A percentile compares a stretch with the other conserved stretches of the same genome.
phyloP scores from a whole-genome alignment of 2,888 invertebrate genomes.

The Cosmia pyralina region DNA sequence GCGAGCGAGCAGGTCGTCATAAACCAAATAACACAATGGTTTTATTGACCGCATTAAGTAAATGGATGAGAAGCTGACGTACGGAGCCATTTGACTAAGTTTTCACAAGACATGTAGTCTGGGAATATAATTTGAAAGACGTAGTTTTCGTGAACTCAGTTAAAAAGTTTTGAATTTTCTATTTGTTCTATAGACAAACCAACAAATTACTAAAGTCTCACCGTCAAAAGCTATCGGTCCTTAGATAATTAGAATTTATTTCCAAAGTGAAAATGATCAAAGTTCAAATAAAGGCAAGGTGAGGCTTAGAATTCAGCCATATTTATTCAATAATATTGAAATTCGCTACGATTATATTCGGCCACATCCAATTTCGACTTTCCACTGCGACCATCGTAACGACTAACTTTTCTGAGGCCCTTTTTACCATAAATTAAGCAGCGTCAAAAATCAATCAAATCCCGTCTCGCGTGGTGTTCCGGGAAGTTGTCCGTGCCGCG shows the following conservation, averaged over 20 bases:
- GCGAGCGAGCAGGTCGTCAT: slow-evolving; percentile 79
- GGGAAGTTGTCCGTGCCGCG: slow-evolving; percentile 37
- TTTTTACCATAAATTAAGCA: slow-evolving; percentile 58
- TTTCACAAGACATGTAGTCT: slow-evolving; percentile 69
- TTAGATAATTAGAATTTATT: not conserved
- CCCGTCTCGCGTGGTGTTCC: slow-evolving; percentile 39
- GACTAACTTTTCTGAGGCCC: slow-evolving; percentile 44
- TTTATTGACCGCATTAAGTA: slow-evolving; percentile 86
- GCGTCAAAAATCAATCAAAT: slow-evolving; percentile 55
- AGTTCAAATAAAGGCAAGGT: slow-evolving; percentile 19
- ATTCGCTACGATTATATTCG: slow-evolving; percentile 22
- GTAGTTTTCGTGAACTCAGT: slow-evolving; percentile 32
- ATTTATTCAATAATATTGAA: slow-evolving; percentile 45
- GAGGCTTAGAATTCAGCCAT: slow-evolving; percentile 19
- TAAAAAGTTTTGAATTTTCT: slow-evolving; percentile 12
- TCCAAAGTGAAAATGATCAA: slow-evolving; percentile 28
- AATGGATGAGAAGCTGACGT: slow-evolving; percentile 83
- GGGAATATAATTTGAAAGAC: slow-evolving; percentile 26
- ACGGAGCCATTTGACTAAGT: slow-evolving; percentile 77
- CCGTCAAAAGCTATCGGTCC: not conserved
- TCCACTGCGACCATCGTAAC: slow-evolving; percentile 42
- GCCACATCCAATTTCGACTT: slow-evolving; percentile 39
- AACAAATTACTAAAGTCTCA: slow-evolving; percentile 14
- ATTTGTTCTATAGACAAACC: slow-evolving; percentile 8
- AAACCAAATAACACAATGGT: slow-evolving; percentile 85